These are phyloP conservation scores for Loris lydekkerianus DNA, from an alignment of 2,797 vertebrate genomes.

Conservation along the genomic window DNA sequence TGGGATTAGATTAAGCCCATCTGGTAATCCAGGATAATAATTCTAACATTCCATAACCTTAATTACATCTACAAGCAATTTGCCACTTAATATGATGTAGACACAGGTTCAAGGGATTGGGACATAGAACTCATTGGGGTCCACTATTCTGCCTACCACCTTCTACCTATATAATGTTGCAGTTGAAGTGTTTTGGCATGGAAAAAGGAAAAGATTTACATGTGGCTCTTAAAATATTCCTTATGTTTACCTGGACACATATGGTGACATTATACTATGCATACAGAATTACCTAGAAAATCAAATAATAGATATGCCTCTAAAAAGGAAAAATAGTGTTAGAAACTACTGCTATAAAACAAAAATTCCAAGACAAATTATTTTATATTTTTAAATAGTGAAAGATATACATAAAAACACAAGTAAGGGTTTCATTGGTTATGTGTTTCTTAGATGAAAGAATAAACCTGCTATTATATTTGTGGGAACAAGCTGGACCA, in stretches of 20 bases:
- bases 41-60: neutral
- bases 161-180: neutral
- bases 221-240: neutral
- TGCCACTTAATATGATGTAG: neutral
- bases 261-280: neutral
- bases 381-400: neutral
- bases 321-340: neutral
- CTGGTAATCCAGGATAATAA: conserved; percentile 27
- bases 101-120: neutral
- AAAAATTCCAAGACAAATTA: neutral
- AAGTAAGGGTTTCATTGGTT: neutral
- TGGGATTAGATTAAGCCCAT: neutral
- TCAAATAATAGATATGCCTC: neutral
- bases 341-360: neutral
- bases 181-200: neutral
- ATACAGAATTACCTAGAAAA: neutral
- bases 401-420: neutral
- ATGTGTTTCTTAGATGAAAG: neutral
- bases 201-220: neutral
- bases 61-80: neutral
- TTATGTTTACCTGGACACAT: neutral
- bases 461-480: neutral
- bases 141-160: neutral
- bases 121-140: neutral
- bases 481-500: neutral